Percentiles rank a stretch among this genome's conserved stretches.
Conservation (phyloP, 2,888 invertebrate genomes). For the Agriopis aurantiaria region DNA sequence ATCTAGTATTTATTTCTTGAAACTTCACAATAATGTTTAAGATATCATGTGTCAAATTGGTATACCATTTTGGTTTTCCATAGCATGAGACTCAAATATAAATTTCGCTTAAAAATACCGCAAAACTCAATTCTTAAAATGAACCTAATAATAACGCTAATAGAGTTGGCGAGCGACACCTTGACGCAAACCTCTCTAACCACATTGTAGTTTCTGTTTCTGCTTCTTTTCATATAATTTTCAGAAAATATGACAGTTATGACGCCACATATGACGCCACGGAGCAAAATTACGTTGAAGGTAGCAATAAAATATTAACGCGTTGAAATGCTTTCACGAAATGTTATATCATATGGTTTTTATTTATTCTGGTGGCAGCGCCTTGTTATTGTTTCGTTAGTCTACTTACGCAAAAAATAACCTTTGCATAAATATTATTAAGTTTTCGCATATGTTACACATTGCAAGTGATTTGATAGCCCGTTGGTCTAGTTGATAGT, state of each 20-base stretch:
- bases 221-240: constrained; percentile 13
- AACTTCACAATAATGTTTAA: too few species aligned
- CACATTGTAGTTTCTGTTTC: constrained; percentile 17
- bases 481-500: too few species aligned
- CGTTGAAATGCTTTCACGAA: constrained; percentile 7
- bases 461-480: too few species aligned
- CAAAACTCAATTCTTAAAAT: constrained; percentile 15
- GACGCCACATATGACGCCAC: constrained; percentile 8
- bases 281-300: constrained; percentile 10
- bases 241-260: constrained; percentile 28
- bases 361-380: constrained; percentile 17
- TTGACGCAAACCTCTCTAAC: constrained; percentile 12
- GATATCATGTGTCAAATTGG: too few species aligned
- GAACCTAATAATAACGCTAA: constrained; percentile 15
- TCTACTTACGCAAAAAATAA: neutral
- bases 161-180: constrained; percentile 16
- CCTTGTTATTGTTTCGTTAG: constrained; percentile 9
- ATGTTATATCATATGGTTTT: constrained; percentile 10
- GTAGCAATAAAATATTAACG: constrained; percentile 22
- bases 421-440: neutral
- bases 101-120: constrained; percentile 1
- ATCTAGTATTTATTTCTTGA: too few species aligned
- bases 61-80: too few species aligned
- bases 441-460: neutral
- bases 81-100: neutral